A percentile compares a stretch with the other conserved stretches of the same genome.
Evolutionary conservation across 2,797 vertebrate species (phyloP).

Genomic region (Anguilla pacifica): DNA sequence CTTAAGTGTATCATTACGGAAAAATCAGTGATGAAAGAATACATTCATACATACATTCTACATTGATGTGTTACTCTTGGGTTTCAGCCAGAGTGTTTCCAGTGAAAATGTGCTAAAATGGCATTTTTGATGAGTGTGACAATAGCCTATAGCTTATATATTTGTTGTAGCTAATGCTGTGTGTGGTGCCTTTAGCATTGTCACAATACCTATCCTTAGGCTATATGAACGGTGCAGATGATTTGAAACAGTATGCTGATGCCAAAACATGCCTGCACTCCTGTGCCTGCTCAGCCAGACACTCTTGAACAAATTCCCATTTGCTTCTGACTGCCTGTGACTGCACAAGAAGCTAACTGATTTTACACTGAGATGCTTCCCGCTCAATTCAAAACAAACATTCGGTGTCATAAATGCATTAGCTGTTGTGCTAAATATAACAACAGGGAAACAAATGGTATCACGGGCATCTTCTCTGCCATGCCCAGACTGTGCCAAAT

Average conservation of each 20-base stretch:
- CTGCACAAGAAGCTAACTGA: background rate
- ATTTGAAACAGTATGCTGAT: slow-evolving; percentile 33
- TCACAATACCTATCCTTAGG: background rate
- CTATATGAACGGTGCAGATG: background rate
- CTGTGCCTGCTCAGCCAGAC: background rate
- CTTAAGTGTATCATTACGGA: slow-evolving; percentile 5
- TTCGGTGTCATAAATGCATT: background rate
- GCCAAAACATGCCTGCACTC: background rate
- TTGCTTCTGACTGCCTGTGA: background rate
- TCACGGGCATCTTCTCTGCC: background rate
- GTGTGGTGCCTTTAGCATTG: background rate
- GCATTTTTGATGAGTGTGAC: background rate
- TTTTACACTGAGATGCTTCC: background rate
- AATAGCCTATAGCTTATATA: background rate
- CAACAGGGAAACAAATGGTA: background rate
- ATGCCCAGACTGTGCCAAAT: background rate
- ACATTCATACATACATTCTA: background rate
- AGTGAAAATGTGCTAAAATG: background rate
- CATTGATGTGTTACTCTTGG: slow-evolving; percentile 3
- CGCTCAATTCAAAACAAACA: slow-evolving; percentile 16
- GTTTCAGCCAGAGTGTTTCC: background rate
- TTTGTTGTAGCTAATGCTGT: too few relatives aligned
- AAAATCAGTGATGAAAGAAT: background rate
- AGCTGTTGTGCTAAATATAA: background rate
- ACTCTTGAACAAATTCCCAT: background rate